Base-by-base conservation (phyloP, 2,888 invertebrate species). In the Neocrepidodera transversa region DNA sequence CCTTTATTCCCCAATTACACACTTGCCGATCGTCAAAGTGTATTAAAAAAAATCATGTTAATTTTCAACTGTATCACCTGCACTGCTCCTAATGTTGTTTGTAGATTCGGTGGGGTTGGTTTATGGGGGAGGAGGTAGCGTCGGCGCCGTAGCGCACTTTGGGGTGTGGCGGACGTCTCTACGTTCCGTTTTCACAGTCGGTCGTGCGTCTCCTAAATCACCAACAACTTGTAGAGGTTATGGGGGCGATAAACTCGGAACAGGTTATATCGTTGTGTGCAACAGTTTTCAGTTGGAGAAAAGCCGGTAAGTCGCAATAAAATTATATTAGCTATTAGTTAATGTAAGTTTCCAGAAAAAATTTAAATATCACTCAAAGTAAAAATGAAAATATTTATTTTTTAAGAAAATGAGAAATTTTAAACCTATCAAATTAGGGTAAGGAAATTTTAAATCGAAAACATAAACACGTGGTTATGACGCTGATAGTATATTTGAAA, bases 111-210 rank as follows among this genome's bases (percentile, higher is more conserved):
- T 42, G 65, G 63, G 65, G 58, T 53, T 54, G 49, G 45, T 38
- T 52, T 50, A 47, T 49, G 56, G 59, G 64, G 67, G 71, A 64
- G 68, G 70, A 70, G 68, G 64, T 65, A 73, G 71, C 78, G 78
- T 76, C 75, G 75, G 76, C 78, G 78, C 76, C 73, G 67, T 76
- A 64, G 58, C 60, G 69, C 67, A 58, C 68, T 62, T 68, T 77
- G 78, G 78, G 78, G 78, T 78, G 78, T 78, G 78, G 78, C 78
- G 78, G 77, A 76, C 72, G 72, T 74, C 75, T 72, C 17, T 40
- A 26, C 71, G 65, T 70, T 73, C 72, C 70, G 66, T 70, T 72
- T 71, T 76, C 75, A 73, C 77, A 78, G 78, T 78, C 72, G 72
- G 71, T 72, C 74, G 77, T 77, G 78, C 74, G 74, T 72, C 74